These are phyloP conservation scores for Monopterus albus DNA, from an alignment of 2,113 vertebrate species.

Conservation along the genomic window DNA sequence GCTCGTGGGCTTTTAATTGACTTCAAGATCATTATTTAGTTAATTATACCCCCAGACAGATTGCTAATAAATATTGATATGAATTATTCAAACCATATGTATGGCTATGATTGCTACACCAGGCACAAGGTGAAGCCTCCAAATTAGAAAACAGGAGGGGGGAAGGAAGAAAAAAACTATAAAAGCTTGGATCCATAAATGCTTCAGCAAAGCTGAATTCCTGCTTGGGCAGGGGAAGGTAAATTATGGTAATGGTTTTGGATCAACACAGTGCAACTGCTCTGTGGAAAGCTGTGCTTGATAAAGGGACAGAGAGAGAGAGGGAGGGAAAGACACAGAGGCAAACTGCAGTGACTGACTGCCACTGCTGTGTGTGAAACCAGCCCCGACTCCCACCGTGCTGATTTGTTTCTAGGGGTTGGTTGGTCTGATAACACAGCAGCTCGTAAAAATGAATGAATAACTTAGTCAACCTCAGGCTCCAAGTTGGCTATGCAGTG, in stretches of 20 bases:
- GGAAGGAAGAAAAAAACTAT: background rate
- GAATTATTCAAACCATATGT: conserved; percentile 72
- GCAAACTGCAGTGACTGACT: background rate
- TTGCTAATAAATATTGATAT: conserved; percentile 78
- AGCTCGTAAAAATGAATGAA: background rate
- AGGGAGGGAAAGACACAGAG: no score
- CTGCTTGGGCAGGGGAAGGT: conserved; percentile 36
- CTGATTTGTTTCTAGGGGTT: background rate
- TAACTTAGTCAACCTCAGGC: background rate
- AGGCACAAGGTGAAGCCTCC: conserved; percentile 42
- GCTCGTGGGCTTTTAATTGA: conserved; percentile 56
- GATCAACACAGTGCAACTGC: conserved; percentile 26
- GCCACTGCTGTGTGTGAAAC: background rate
- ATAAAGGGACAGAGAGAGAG: background rate
- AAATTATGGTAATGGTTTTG: conserved; percentile 61
- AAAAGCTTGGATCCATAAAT: conserved; percentile 42
- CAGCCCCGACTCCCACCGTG: background rate
- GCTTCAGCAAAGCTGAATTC: conserved; percentile 45
- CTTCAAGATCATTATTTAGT: conserved; percentile 72
- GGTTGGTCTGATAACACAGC: background rate
- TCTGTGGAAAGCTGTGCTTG: background rate
- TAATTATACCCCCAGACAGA: conserved; percentile 71
- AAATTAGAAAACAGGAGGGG: conserved; percentile 18
- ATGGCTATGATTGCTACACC: conserved; percentile 63
- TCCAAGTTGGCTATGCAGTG: background rate